A percentile compares a stretch with the other conserved stretches of the same genome.
phyloP scores from a whole-genome alignment of 1,140 invertebrate species.

The Cherax quadricarinatus region DNA sequence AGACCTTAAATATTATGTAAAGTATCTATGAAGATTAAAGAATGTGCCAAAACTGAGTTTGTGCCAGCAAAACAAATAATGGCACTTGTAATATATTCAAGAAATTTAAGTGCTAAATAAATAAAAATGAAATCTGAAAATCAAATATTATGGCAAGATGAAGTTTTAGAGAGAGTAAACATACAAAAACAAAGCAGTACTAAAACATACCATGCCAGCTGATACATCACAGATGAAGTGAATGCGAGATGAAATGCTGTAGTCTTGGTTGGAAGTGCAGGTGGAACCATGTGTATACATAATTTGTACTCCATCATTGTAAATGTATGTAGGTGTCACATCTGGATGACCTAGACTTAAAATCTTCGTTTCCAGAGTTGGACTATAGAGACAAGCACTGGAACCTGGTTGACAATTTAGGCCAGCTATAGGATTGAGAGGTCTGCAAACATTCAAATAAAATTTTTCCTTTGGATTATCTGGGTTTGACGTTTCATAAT shows the following conservation, averaged over 20 bases:
- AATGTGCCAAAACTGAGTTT: too few species aligned
- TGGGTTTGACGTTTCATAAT: conserved; percentile 64
- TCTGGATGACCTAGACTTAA: conserved; percentile 56
- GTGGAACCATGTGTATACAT: conserved; percentile 59
- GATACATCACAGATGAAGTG: conserved; percentile 52
- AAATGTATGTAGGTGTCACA: conserved; percentile 18
- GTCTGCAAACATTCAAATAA: conserved; percentile 71
- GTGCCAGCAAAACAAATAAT: too few species aligned
- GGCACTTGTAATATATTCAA: too few species aligned
- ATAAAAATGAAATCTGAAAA: too few species aligned
- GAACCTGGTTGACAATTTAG: conserved; percentile 66
- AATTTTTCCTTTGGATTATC: conserved; percentile 60
- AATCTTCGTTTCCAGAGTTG: neutral
- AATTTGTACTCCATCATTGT: conserved; percentile 21
- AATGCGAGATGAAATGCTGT: conserved; percentile 36
- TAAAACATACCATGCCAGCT: conserved; percentile 54
- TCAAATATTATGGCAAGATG: neutral
- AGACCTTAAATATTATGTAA: too few species aligned
- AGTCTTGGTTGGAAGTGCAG: conserved; percentile 33
- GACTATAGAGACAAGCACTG: conserved; percentile 39
- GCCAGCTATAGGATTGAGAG: conserved; percentile 66
- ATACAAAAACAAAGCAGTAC: neutral
- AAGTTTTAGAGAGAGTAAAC: neutral
- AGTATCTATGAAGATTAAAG: too few species aligned
- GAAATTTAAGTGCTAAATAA: too few species aligned